Percentiles rank a stretch among this genome's conserved stretches.
phyloP scores from a whole-genome alignment of 2,113 vertebrate genomes.

The Myxocyprinus asiaticus region DNA sequence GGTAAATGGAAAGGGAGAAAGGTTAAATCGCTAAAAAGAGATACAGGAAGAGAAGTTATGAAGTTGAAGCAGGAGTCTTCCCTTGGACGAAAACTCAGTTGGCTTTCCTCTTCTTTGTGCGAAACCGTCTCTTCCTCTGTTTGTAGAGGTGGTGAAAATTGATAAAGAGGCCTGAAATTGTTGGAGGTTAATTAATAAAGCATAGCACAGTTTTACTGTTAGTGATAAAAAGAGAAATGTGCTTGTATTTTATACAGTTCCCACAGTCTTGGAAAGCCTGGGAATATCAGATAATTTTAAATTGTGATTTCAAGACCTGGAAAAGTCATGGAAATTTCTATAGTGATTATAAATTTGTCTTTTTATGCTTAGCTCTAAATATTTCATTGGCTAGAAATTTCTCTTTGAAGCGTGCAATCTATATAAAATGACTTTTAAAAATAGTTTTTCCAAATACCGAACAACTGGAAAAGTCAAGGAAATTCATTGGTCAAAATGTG shows the following conservation, averaged over 20 bases:
- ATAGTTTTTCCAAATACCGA: not conserved
- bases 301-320: no score
- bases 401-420: no score
- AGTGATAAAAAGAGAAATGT: not conserved
- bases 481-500: not conserved
- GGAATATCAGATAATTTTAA: no score
- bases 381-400: no score
- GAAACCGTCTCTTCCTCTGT: slow-evolving; percentile 84
- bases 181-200: not conserved
- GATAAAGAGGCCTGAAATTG: slow-evolving; percentile 78
- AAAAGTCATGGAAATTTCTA: no score
- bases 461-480: not conserved
- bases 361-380: not conserved
- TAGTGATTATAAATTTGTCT: not conserved
- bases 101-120: slow-evolving; percentile 87
- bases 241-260: not conserved
- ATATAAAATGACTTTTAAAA: not conserved
- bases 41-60: slow-evolving; percentile 38
- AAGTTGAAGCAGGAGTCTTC: not conserved
- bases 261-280: not conserved
- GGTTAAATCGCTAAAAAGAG: not conserved
- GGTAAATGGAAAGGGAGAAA: not conserved
- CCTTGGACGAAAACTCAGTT: slow-evolving; percentile 67
- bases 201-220: not conserved
- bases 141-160: slow-evolving; percentile 92